A percentile compares a stretch with the other conserved stretches of the same genome.
Evolutionary conservation across 2,888 invertebrate genomes (phyloP).

Genomic region (Aphodius sticticus): DNA sequence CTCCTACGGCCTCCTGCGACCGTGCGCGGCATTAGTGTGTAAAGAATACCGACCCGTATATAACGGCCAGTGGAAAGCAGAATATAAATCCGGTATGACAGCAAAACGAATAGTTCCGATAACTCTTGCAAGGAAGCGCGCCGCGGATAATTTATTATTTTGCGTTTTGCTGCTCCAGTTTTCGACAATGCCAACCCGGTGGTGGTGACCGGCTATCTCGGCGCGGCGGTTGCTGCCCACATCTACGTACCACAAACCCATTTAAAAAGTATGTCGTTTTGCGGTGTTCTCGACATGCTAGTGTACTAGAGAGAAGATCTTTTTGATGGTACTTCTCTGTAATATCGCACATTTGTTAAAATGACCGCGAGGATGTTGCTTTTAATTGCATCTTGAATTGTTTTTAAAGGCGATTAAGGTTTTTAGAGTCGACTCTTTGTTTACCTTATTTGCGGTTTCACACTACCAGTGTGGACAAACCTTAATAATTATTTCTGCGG

Average conservation of each 20-base stretch:
- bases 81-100: conserved; percentile 25
- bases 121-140: conserved; percentile 25
- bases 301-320: background rate
- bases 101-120: conserved; percentile 28
- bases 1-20: background rate
- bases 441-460: no score
- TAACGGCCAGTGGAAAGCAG: background rate
- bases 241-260: background rate
- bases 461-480: no score
- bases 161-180: conserved; percentile 16
- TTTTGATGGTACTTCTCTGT: background rate
- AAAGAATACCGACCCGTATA: conserved; percentile 17
- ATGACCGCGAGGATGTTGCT: background rate
- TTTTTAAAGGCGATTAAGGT: no score
- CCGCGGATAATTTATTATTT: conserved; percentile 16
- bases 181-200: conserved; percentile 11
- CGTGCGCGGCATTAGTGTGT: conserved; percentile 21
- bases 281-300: background rate
- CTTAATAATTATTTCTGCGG: no score
- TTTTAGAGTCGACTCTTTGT: no score
- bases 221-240: background rate
- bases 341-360: background rate
- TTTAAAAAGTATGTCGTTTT: background rate
- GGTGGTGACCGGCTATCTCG: background rate
- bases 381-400: no score